phyloP scores from a whole-genome alignment of 2,888 invertebrate genomes.

The Campoplex capitator region DNA sequence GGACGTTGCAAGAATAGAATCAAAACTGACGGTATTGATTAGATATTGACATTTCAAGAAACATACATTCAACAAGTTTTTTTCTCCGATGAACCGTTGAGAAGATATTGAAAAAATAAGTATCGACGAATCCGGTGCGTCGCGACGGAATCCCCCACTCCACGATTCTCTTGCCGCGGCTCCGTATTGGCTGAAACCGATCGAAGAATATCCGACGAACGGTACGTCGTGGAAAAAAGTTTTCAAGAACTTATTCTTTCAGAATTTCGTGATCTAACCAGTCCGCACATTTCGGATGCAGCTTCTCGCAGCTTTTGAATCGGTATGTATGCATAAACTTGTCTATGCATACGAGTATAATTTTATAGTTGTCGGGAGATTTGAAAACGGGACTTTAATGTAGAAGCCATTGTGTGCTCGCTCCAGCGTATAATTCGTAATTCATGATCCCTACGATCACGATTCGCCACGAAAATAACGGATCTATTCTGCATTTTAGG shows the following conservation, averaged over 20 bases:
- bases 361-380: conserved; percentile 42
- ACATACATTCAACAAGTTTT: neutral
- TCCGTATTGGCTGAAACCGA: neutral
- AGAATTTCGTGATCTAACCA: neutral
- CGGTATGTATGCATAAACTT: neutral
- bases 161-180: neutral
- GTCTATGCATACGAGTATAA: conserved; percentile 2
- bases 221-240: neutral
- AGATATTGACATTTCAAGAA: neutral
- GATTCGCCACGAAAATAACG: conserved; percentile 33
- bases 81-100: neutral
- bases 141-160: neutral
- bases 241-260: neutral
- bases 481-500: conserved; percentile 16
- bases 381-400: conserved; percentile 49
- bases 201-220: neutral
- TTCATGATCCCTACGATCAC: conserved; percentile 46
- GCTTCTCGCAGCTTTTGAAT: neutral
- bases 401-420: conserved; percentile 15
- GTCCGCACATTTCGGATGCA: neutral
- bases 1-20: neutral
- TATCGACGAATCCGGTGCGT: neutral
- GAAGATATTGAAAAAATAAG: neutral
- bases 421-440: conserved; percentile 30
- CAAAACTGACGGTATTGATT: neutral